Evolutionary conservation across 2,797 vertebrate genomes (phyloP).

Genomic region (Salarias fasciatus): DNA sequence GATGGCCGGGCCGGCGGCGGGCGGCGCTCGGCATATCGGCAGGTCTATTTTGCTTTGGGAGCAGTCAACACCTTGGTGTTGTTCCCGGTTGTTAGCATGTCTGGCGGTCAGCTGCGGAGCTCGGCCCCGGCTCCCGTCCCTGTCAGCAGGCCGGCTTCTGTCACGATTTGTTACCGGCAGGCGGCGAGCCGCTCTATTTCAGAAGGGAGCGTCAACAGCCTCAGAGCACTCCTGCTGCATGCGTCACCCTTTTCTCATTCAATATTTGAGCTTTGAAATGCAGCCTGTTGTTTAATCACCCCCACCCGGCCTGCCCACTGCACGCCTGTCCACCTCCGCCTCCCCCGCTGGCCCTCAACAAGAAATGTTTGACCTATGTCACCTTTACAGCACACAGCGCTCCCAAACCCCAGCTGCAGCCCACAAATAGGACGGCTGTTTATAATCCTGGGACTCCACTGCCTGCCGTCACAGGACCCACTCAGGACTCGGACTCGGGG

Average conservation of each 20-base stretch:
- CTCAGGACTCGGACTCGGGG: too few relatives aligned
- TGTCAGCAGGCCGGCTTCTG: conserved; percentile 78
- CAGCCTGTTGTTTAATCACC: conserved; percentile 76
- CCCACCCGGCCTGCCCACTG: conserved; percentile 15
- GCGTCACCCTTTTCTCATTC: conserved; percentile 73
- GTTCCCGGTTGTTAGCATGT: conserved; percentile 81
- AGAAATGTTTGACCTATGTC: conserved; percentile 78
- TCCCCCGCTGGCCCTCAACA: conserved; percentile 47
- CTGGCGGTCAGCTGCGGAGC: conserved; percentile 74
- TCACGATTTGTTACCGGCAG: conserved; percentile 77
- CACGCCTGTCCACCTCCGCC: conserved; percentile 27
- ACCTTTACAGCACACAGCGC: conserved; percentile 73
- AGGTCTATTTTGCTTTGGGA: conserved; percentile 80
- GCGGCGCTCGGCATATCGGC: conserved; percentile 52
- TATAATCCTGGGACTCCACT: conserved; percentile 68
- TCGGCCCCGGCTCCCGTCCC: conserved; percentile 58
- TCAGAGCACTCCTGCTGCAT: conserved; percentile 68
- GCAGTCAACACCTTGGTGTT: conserved; percentile 82
- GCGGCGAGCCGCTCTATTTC: conserved; percentile 81
- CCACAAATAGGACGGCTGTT: conserved; percentile 77
- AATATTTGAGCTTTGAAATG: conserved; percentile 76
- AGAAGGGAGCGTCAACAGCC: conserved; percentile 78
- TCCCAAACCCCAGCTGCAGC: conserved; percentile 76
- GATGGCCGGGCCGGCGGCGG: conserved; percentile 19
- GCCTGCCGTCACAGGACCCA: too few relatives aligned